Percentiles rank a stretch among this genome's conserved stretches.
phyloP scores from a whole-genome alignment of 2,797 vertebrate genomes.

The Pelobates cultripes region DNA sequence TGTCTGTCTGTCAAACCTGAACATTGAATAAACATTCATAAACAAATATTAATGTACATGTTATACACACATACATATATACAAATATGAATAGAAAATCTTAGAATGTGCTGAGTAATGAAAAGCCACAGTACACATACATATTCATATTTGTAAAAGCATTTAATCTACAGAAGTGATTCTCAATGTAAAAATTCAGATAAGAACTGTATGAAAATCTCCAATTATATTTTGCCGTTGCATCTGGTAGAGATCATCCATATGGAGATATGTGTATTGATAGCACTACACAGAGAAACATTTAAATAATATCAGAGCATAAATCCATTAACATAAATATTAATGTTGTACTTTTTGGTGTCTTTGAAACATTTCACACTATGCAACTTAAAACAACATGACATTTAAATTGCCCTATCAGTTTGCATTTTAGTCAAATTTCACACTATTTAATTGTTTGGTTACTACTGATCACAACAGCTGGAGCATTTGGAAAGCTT shows the following conservation, averaged over 20 bases:
- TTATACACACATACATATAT: no score
- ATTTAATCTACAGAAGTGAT: no score
- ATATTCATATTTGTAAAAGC: no score
- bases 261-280: background rate
- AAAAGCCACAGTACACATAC: no score
- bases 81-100: no score
- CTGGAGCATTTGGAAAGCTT: background rate
- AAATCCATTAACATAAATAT: background rate
- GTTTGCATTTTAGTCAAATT: background rate
- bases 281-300: background rate
- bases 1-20: no score
- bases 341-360: background rate
- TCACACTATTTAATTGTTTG: background rate
- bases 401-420: background rate
- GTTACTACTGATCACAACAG: slow-evolving; percentile 2
- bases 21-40: no score
- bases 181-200: no score
- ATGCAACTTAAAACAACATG: background rate
- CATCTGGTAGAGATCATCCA: background rate
- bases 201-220: no score
- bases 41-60: no score
- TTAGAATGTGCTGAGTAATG: no score
- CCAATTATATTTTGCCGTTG: no score
- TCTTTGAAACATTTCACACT: background rate
- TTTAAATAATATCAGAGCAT: background rate